phyloP scores from a whole-genome alignment of 1,140 invertebrate species.

The Geopemphigus sp. region DNA sequence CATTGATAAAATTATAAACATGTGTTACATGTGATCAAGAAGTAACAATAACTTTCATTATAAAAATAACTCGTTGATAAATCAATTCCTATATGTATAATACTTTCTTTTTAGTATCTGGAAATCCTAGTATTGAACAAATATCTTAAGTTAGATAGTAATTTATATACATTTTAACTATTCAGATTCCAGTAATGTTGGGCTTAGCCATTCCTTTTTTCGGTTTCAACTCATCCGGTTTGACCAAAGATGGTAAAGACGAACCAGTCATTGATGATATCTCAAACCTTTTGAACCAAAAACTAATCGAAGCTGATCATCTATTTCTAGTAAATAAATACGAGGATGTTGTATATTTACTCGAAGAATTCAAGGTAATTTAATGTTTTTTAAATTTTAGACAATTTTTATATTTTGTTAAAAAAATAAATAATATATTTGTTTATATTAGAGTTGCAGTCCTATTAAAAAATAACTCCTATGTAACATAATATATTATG shows the following conservation, averaged over 20 bases:
- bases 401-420: background rate
- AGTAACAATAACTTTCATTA: no score
- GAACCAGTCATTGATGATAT: background rate
- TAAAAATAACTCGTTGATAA: no score
- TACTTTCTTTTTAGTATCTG: no score
- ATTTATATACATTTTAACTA: background rate
- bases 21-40: no score
- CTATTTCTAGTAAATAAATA: conserved; percentile 39
- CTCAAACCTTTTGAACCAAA: background rate
- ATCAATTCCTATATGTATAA: no score
- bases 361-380: conserved; percentile 39
- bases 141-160: no score
- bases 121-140: no score
- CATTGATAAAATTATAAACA: no score
- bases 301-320: conserved; percentile 38
- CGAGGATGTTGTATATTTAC: conserved; percentile 31
- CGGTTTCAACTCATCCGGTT: background rate
- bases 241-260: background rate
- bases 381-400: background rate
- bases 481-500: background rate
- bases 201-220: conserved; percentile 23
- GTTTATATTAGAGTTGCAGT: background rate
- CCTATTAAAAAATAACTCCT: background rate
- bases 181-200: background rate
- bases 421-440: background rate